Evolutionary conservation across 2,888 invertebrate genomes (phyloP).

Genomic region (Branchipolynoe longqiensis): DNA sequence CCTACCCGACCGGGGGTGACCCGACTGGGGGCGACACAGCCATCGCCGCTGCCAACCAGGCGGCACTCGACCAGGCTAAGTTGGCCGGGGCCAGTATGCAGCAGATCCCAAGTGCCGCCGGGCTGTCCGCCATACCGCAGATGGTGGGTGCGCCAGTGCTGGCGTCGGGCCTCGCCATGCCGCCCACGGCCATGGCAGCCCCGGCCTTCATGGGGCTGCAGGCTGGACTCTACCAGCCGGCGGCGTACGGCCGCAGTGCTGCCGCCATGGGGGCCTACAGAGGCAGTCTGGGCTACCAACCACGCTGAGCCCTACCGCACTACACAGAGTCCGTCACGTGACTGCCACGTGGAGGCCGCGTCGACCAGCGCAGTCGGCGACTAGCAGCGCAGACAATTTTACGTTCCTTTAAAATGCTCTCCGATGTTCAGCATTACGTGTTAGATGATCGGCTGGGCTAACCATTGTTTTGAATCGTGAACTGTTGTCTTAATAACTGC

Average conservation of each 20-base stretch:
- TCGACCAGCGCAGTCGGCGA: no score
- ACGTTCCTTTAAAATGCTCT: no score
- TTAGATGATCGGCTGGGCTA: no score
- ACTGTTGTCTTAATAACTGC: no score
- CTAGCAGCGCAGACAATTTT: no score
- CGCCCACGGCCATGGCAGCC: not conserved
- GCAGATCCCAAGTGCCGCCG: not conserved
- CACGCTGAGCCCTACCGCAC: not conserved
- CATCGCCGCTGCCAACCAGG: not conserved
- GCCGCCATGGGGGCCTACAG: constrained; percentile 17
- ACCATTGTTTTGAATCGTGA: no score
- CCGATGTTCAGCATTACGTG: no score
- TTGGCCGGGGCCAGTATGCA: not conserved
- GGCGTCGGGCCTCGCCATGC: not conserved
- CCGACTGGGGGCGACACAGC: not conserved
- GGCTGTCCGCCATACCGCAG: constrained; percentile 22
- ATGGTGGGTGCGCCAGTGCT: constrained; percentile 32
- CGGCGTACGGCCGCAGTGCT: constrained; percentile 3
- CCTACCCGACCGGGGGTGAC: not conserved
- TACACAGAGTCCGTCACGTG: no score
- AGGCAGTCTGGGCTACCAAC: constrained; percentile 35
- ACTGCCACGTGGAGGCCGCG: no score
- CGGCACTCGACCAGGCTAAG: not conserved
- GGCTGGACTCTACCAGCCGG: constrained; percentile 49
- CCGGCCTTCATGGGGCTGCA: constrained; percentile 34